Evolutionary conservation across 1,140 invertebrate species (phyloP), one percentile per base, ranked within the genome.

Genomic region (Trichonephila clavata): DNA sequence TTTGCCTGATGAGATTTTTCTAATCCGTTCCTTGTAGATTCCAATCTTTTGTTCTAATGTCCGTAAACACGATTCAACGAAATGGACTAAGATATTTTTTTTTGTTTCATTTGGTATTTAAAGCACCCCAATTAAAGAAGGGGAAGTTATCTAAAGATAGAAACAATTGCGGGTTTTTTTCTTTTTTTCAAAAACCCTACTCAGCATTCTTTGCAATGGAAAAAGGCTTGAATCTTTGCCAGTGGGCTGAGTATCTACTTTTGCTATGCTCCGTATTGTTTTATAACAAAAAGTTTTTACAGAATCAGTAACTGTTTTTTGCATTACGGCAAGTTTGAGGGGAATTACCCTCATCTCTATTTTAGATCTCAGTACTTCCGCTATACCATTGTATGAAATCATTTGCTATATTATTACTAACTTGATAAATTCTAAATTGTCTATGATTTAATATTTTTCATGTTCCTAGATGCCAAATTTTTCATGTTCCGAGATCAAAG

Each of bases 131-230:
- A 93, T 93, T 93, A 93, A 87, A 81, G 84, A 80, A 50, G 60
- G 50, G 92, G 92, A 93, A 59, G 43, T 24, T 24, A 21, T 93
- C 92, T 93, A 86, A 87, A 93, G 24, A 71, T 93, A 93, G 92
- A 87, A 87, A 93, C 92, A 93, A 93, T 93, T 93, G 92, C 20
- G 18, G 32, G 20, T 32, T 71, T 87, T 90, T 68, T 68, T 59
- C 50, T 24, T 59, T 57, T 83, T n/a, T 24, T 83, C 16, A 20
- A 81, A 87, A 80, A 87, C 84, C 57, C 50, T 50, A 50, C 65
- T 93, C 92, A 93, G 92, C 92, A 93, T 93, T 93, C 92, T 93
- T 93, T 93, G 83, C 65, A 59, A 93, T 87, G 83, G 90, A 81
- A 92, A 92, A 92, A 93, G 92, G 92, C 57, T 93, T 93, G 86